A percentile compares a stretch with the other conserved stretches of the same genome.
Evolutionary conservation across 2,113 vertebrate genomes (phyloP).

Genomic region (Scomber japonicus): DNA sequence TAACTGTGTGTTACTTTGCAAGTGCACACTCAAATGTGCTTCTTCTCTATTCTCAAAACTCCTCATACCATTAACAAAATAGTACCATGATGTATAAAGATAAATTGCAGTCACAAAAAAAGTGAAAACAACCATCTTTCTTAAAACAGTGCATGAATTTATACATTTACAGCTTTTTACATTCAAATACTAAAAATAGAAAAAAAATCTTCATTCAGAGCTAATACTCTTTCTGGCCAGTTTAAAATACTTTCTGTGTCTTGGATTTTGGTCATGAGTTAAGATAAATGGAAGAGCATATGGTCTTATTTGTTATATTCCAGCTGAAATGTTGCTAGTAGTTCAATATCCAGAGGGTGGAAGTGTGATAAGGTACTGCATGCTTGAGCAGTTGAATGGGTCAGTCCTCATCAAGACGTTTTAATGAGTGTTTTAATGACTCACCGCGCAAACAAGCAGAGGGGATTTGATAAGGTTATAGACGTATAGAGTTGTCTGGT

Average conservation of each 20-base stretch:
- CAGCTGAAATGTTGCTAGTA: slow-evolving; percentile 12
- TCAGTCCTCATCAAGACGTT: slow-evolving; percentile 56
- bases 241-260: not conserved
- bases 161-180: not conserved
- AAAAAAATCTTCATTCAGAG: too few relatives aligned
- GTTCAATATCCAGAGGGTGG: slow-evolving; percentile 35
- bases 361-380: slow-evolving; percentile 28
- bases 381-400: slow-evolving; percentile 25
- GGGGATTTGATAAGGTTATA: slow-evolving; percentile 42
- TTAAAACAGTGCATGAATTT: not conserved
- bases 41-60: too few relatives aligned
- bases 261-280: not conserved
- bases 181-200: not conserved
- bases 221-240: not conserved
- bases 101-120: not conserved
- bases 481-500: slow-evolving; percentile 2
- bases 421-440: slow-evolving; percentile 63
- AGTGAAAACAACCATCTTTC: too few relatives aligned
- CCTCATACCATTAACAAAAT: too few relatives aligned
- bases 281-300: not conserved
- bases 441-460: slow-evolving; percentile 33
- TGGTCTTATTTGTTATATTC: slow-evolving; percentile 33
- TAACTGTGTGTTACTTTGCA: not conserved
- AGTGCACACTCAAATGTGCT: too few relatives aligned
- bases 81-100: not conserved